A percentile compares a stretch with the other conserved stretches of the same genome.
Evolutionary conservation across 2,888 invertebrate species (phyloP).

Genomic region (Bellardia pandia): DNA sequence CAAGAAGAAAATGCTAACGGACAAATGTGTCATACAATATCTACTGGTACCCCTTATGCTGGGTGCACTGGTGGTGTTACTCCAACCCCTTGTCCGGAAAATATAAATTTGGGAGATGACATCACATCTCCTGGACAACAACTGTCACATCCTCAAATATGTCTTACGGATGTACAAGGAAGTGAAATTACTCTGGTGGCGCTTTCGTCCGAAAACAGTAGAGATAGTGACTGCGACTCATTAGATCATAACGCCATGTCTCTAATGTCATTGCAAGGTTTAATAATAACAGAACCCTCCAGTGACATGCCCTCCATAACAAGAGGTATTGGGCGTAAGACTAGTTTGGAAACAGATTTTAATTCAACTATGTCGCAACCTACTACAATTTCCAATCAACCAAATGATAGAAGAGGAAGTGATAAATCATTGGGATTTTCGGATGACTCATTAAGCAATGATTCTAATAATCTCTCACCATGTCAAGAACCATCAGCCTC

Average conservation of each 20-base stretch:
- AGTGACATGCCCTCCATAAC: conserved; percentile 92
- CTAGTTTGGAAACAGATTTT: conserved; percentile 87
- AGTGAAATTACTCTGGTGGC: conserved; percentile 92
- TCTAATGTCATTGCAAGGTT: conserved; percentile 82
- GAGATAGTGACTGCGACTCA: conserved; percentile 88
- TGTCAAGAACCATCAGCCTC: conserved; percentile 86
- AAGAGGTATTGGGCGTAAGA: conserved; percentile 90
- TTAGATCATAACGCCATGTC: conserved; percentile 86
- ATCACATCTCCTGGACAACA: conserved; percentile 75
- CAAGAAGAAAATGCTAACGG: conserved; percentile 88
- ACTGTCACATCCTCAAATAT: conserved; percentile 92
- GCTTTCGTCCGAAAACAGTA: conserved; percentile 89
- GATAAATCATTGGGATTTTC: conserved; percentile 90
- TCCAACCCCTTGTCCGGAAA: conserved; percentile 64
- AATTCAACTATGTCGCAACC: conserved; percentile 3
- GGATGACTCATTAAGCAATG: conserved; percentile 90
- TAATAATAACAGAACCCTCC: conserved; percentile 81
- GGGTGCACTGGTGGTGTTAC: conserved; percentile 80
- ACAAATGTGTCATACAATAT: conserved; percentile 82
- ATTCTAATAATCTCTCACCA: conserved; percentile 86
- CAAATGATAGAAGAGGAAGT: conserved; percentile 86
- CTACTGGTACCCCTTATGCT: conserved; percentile 80
- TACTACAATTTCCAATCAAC: conserved; percentile 69
- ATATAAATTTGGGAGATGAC: conserved; percentile 67
- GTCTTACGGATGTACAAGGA: conserved; percentile 95